phyloP scores from a whole-genome alignment of 1,140 invertebrate species.

The Heterodera carotae region DNA sequence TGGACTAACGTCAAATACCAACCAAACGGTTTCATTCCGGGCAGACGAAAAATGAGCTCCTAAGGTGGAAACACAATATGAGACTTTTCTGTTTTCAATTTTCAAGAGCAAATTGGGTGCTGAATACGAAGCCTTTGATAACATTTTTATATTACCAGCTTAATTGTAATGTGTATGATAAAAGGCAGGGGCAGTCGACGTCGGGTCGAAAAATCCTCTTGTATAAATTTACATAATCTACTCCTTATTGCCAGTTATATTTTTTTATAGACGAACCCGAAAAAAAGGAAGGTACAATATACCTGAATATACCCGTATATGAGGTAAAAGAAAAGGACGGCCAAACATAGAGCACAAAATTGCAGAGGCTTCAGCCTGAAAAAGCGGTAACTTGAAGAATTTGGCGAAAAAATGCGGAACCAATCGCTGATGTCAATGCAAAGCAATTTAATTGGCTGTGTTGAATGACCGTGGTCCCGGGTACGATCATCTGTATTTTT shows the following conservation, averaged over 20 bases:
- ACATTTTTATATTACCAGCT: too few relatives aligned
- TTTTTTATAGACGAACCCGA: conserved; percentile 43
- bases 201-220: too few relatives aligned
- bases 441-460: background rate
- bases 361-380: conserved; percentile 69
- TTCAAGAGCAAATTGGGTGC: conserved; percentile 30
- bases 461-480: background rate
- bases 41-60: conserved; percentile 85
- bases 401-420: background rate
- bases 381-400: background rate
- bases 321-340: conserved; percentile 84
- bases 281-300: too few relatives aligned
- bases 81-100: conserved; percentile 20
- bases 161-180: too few relatives aligned
- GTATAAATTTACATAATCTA: too few relatives aligned
- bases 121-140: too few relatives aligned
- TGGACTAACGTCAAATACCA: conserved; percentile 90
- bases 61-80: conserved; percentile 66
- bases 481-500: background rate
- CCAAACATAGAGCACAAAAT: conserved; percentile 76
- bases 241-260: background rate
- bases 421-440: conserved; percentile 8
- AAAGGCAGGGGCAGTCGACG: too few relatives aligned
- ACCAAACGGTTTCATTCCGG: conserved; percentile 83
- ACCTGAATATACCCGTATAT: conserved; percentile 86